Percentiles rank a stretch among this genome's conserved stretches.
Conservation (phyloP, 1,140 invertebrate genomes). For the Eumaeus atala region DNA sequence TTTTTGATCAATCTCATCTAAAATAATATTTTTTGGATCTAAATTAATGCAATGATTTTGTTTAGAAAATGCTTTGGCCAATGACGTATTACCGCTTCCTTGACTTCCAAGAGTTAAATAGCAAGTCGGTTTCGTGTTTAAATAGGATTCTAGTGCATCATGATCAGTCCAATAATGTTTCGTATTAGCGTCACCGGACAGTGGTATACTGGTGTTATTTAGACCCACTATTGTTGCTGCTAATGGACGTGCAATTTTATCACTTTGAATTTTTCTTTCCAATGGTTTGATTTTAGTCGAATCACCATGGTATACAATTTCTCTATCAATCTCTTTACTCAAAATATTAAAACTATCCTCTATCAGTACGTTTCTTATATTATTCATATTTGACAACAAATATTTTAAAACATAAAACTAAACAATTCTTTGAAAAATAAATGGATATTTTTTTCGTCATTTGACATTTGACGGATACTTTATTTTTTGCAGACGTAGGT, state of each 20-base stretch:
- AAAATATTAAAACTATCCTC: slow-evolving; percentile 33
- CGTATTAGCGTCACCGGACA: slow-evolving; percentile 33
- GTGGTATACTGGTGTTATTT: slow-evolving; percentile 46
- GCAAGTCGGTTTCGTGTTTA: slow-evolving; percentile 68
- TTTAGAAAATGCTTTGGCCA: slow-evolving; percentile 74
- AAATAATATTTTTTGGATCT: slow-evolving; percentile 71
- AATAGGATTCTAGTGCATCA: slow-evolving; percentile 67
- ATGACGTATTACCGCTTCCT: slow-evolving; percentile 59
- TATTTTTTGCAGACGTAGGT: no score
- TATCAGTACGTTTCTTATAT: neutral
- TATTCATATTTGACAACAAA: no score
- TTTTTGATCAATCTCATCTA: slow-evolving; percentile 71
- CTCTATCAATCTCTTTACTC: slow-evolving; percentile 25
- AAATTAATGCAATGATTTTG: slow-evolving; percentile 75
- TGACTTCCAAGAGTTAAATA: slow-evolving; percentile 77
- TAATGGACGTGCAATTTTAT: slow-evolving; percentile 26
- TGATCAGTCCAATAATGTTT: slow-evolving; percentile 50
- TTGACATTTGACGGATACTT: neutral
- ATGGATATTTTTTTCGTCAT: no score
- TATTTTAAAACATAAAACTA: no score
- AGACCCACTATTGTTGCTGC: slow-evolving; percentile 46
- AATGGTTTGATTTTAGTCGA: slow-evolving; percentile 25
- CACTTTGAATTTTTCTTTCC: slow-evolving; percentile 16
- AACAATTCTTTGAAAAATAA: no score
- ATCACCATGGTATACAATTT: slow-evolving; percentile 35